Conservation (phyloP, 2,888 invertebrate species). For the Magallana nippona region DNA sequence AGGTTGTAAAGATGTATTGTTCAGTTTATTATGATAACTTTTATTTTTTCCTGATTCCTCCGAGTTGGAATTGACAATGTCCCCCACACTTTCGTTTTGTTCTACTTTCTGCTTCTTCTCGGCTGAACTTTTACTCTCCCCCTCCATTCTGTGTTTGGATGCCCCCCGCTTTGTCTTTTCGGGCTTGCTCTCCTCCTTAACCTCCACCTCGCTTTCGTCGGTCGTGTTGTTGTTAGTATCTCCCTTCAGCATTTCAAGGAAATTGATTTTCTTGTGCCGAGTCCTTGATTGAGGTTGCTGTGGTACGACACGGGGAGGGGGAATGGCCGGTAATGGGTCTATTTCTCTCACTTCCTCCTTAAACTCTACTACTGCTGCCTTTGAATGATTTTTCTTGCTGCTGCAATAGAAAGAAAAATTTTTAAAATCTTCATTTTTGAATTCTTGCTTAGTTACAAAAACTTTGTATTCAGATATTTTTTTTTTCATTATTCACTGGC, state of each 20-base stretch:
- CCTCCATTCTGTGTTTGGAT: neutral
- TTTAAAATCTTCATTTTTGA: neutral
- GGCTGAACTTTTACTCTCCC: neutral
- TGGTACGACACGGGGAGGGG: neutral
- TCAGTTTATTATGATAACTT: constrained; percentile 36
- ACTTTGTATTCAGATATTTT: too few relatives aligned
- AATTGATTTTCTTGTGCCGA: constrained; percentile 76
- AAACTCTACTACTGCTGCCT: constrained; percentile 18
- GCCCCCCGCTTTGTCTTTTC: constrained; percentile 31
- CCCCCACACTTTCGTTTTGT: constrained; percentile 32
- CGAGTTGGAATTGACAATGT: neutral
- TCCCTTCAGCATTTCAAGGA: constrained; percentile 73
- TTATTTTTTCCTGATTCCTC: constrained; percentile 41
- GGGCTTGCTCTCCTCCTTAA: constrained; percentile 17
- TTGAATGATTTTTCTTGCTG: constrained; percentile 25
- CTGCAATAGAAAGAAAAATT: constrained; percentile 7
- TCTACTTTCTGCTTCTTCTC: constrained; percentile 8
- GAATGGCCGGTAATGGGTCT: neutral
- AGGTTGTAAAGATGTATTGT: constrained; percentile 7
- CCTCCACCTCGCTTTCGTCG: constrained; percentile 40
- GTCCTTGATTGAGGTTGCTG: constrained; percentile 57
- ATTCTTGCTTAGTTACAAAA: too few relatives aligned
- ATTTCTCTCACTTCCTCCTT: neutral
- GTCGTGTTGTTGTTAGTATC: constrained; percentile 57
- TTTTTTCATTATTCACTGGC: too few relatives aligned